Base-by-base conservation (phyloP, 2,797 vertebrate genomes). In the Tragopan temminckii region DNA sequence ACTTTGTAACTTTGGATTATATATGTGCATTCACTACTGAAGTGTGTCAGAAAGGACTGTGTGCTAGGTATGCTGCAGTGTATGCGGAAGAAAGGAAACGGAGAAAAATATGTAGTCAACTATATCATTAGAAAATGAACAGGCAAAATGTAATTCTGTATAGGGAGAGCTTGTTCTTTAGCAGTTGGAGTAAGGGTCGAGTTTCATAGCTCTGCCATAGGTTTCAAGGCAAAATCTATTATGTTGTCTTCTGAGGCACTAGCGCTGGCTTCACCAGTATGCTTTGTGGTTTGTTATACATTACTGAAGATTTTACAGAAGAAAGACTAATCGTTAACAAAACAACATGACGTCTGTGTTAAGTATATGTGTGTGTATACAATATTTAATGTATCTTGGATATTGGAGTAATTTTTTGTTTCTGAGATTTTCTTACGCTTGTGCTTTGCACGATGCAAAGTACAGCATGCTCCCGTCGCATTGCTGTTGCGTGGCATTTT, bases 1-100 rank as follows among this genome's bases (percentile, higher is more conserved):
- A 69, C 6, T 48, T 95, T 94, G 67, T 52, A 93, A 80, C 92
- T 95, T 94, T 89, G 5, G 86, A 87, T 95, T 95, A 90, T 95
- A 40, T 80, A 43, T 85, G 87, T 96, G 86, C 84, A 13, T 80
- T 75, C 90, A 90, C 93, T 94, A 76, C 79, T 25, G 77, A 69
- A 95, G 77, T 88, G 79, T 66, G 89, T 80, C 25, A 90, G 64
- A 81, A 94, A 24, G 76, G 78, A 6, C 71, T 59, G 31, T 23
- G 35, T 82, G 88, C 71, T 90, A 94, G 79, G 79, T 75, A 68
- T 0, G 1, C 52, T 86, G 18, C 45, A 87, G 4, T 1, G 0
- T 75, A 78, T 85, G 90, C 90, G 66, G 74, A 85, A 75, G 79
- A 89, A 93, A 80, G 68, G n/a, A 87, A 75, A 66, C 57, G 53